A percentile compares a stretch with the other conserved stretches of the same genome.
phyloP scores from a whole-genome alignment of 2,797 vertebrate genomes.

The Pipistrellus nathusii region DNA sequence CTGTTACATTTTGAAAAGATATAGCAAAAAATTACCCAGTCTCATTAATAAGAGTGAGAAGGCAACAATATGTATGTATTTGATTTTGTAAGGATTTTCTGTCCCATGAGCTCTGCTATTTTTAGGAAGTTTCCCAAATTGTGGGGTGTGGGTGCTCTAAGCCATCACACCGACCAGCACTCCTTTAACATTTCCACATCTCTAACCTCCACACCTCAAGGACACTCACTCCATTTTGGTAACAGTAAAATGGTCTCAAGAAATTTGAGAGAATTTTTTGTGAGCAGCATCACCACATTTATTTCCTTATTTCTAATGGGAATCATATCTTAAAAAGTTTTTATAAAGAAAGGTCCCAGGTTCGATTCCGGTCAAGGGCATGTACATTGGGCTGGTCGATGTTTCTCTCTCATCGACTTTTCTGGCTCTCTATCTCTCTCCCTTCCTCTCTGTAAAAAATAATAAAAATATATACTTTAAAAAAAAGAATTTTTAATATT shows the following conservation, averaged over 20 bases:
- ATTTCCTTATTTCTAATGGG: background rate
- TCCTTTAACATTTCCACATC: background rate
- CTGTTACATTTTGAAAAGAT: background rate
- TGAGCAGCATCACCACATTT: background rate
- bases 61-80: background rate
- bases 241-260: background rate
- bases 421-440: no score
- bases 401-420: no score
- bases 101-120: background rate
- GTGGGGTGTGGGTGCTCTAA: accelerated
- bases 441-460: no score
- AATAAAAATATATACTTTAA: no score
- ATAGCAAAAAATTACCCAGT: background rate
- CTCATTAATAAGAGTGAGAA: conserved; percentile 8
- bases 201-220: background rate
- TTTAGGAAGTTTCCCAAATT: background rate
- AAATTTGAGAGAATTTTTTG: background rate
- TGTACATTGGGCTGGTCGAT: no score
- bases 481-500: background rate
- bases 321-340: background rate
- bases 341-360: background rate
- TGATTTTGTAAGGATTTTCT: background rate
- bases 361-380: no score
- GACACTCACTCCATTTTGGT: background rate
- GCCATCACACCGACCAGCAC: background rate